Percentiles rank a stretch among this genome's conserved stretches.
Evolutionary conservation across 2,888 invertebrate species (phyloP).

Genomic region (Epiblema foenella): DNA sequence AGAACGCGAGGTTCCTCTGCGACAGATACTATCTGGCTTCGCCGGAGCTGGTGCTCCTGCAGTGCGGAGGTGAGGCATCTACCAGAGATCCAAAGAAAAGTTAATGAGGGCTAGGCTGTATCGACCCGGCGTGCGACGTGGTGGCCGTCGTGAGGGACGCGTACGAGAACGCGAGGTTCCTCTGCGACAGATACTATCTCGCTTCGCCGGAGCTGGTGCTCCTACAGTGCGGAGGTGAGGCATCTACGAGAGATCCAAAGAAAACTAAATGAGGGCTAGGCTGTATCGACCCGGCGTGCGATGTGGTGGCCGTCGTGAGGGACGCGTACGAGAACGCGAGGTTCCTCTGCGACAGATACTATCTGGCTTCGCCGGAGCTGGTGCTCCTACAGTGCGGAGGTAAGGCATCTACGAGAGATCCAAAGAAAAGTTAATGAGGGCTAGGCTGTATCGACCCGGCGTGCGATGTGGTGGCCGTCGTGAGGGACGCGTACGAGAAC

Average conservation of each 20-base stretch:
- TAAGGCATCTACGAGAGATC: constrained; percentile 67
- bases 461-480: no score
- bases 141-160: constrained; percentile 96
- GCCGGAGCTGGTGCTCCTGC: constrained; percentile 93
- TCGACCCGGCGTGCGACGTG: constrained; percentile 95
- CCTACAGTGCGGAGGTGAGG: constrained; percentile 90
- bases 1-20: constrained; percentile 98
- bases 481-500: no score
- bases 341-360: constrained; percentile 99
- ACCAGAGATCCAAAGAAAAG: no score
- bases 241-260: no score
- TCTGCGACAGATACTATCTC: constrained; percentile 99
- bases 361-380: constrained; percentile 95
- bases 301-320: constrained; percentile 93
- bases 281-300: constrained; percentile 98
- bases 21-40: constrained; percentile 98
- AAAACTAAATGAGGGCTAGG: no score
- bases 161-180: constrained; percentile 98
- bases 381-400: constrained; percentile 92
- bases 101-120: no score
- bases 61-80: constrained; percentile 88
- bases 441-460: no score
- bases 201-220: constrained; percentile 95
- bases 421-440: no score
- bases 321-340: constrained; percentile 99